Conservation (phyloP, 2,888 invertebrate genomes). For the Drosophila subsilvestris region DNA sequence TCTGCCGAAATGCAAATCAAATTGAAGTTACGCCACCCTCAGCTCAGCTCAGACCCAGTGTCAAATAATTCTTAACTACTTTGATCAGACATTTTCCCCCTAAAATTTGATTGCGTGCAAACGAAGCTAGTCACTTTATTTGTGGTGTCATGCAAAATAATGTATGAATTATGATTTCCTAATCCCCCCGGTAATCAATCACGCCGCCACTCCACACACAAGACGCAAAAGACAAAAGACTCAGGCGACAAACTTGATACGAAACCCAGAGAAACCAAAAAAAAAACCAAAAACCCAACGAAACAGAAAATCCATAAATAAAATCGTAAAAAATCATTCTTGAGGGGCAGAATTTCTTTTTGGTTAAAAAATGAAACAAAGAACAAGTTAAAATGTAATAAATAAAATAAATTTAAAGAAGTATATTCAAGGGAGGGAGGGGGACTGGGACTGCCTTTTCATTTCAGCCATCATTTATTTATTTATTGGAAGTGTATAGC, state of each 20-base stretch:
- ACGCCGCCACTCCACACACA: conserved; percentile 23
- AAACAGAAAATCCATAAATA: background rate
- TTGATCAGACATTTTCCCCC: conserved; percentile 7
- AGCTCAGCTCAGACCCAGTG: background rate
- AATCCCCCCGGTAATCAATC: conserved; percentile 67
- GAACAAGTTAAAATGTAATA: conserved; percentile 59
- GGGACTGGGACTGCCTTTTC: conserved; percentile 33
- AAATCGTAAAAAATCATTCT: background rate
- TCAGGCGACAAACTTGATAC: conserved; percentile 58
- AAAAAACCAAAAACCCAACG: conserved; percentile 7
- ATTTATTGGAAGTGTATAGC: conserved; percentile 58
- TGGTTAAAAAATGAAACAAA: conserved; percentile 25
- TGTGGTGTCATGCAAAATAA: conserved; percentile 71
- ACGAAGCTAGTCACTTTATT: conserved; percentile 30
- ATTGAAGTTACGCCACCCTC: conserved; percentile 31
- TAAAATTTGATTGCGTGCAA: conserved; percentile 33
- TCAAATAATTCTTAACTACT: conserved; percentile 29
- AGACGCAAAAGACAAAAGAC: conserved; percentile 62
- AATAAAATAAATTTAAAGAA: conserved; percentile 53
- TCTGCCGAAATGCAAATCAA: conserved; percentile 40
- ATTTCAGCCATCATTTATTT: conserved; percentile 69
- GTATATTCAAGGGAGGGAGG: background rate
- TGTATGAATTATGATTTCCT: conserved; percentile 60
- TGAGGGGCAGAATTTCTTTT: conserved; percentile 44
- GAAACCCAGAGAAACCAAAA: conserved; percentile 16